Evolutionary conservation across 2,888 invertebrate species (phyloP).

Genomic region (Chromoteleia sp.): DNA sequence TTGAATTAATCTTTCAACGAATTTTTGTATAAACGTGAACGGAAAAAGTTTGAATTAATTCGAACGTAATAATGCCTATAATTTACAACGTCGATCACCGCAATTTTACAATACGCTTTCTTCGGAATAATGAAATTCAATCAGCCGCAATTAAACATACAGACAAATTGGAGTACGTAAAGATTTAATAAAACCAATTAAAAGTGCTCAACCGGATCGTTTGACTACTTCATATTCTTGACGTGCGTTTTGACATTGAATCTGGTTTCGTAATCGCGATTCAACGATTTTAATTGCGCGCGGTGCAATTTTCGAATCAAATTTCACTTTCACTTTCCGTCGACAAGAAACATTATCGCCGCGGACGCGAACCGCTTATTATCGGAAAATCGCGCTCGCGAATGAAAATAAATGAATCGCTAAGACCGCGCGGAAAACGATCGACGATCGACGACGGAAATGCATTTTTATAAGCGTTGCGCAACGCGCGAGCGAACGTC

Average conservation of each 20-base stretch:
- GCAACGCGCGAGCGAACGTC: conserved; percentile 37
- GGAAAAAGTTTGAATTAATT: too few relatives aligned
- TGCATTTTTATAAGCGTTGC: conserved; percentile 39
- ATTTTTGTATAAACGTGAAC: too few relatives aligned
- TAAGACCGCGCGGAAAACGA: background rate
- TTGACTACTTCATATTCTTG: conserved; percentile 3
- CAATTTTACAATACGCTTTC: too few relatives aligned
- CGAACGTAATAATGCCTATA: too few relatives aligned
- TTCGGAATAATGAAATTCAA: background rate
- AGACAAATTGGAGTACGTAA: conserved; percentile 1
- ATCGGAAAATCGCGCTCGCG: too few relatives aligned
- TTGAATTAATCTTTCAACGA: too few relatives aligned
- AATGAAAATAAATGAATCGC: background rate
- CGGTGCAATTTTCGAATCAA: background rate
- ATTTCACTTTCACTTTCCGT: conserved; percentile 13
- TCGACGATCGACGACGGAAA: conserved; percentile 28
- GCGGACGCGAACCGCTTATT: background rate
- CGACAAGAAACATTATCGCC: background rate
- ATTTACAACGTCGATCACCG: too few relatives aligned
- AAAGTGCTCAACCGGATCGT: background rate
- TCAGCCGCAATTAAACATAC: background rate
- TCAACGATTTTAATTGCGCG: too few relatives aligned
- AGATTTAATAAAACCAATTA: conserved; percentile 4
- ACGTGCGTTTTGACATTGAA: conserved; percentile 17
- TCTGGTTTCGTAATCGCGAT: conserved; percentile 3